phyloP scores from a whole-genome alignment of 2,797 vertebrate genomes.

The Chaetophractus vellerosus region DNA sequence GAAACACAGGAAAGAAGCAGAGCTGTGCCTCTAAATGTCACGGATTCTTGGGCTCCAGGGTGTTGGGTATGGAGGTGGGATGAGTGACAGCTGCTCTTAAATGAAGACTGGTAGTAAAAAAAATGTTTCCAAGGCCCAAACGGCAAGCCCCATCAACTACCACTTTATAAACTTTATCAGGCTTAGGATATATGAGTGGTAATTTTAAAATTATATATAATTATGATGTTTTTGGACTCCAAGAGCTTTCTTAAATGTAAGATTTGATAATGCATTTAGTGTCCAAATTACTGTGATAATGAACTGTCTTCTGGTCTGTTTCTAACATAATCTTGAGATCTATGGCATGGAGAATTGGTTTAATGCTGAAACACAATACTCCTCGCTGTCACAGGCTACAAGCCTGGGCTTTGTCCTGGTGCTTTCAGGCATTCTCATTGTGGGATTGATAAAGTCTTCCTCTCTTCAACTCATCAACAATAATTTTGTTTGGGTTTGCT shows the following conservation, averaged over 20 bases:
- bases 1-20: background rate
- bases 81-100: background rate
- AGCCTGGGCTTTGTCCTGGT: background rate
- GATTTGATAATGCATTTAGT: background rate
- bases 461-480: background rate
- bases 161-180: background rate
- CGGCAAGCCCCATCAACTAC: background rate
- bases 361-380: background rate
- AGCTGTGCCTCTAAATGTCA: background rate
- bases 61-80: rapidly evolving
- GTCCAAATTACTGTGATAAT: background rate
- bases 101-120: background rate
- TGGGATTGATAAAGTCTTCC: background rate
- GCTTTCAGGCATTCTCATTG: background rate
- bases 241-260: background rate
- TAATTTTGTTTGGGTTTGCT: background rate
- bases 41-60: background rate
- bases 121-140: background rate
- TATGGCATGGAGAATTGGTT: background rate
- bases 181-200: background rate
- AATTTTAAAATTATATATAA: background rate
- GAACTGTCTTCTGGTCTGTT: background rate
- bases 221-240: background rate
- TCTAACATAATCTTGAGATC: background rate
- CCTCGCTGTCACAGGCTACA: background rate